phyloP scores from a whole-genome alignment of 2,113 vertebrate genomes.

The Willisornis vidua region DNA sequence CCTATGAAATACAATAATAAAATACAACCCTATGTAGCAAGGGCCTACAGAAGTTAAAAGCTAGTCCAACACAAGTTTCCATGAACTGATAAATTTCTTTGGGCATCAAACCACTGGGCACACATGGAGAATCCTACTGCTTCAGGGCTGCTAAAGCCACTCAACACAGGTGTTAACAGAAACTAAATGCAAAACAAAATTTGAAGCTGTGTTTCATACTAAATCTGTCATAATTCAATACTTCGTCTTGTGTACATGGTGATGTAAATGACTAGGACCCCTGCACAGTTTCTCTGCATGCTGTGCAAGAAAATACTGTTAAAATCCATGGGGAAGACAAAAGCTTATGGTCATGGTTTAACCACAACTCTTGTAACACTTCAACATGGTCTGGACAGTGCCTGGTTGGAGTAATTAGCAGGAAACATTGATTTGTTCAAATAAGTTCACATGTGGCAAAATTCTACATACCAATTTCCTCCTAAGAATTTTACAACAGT shows the following conservation, averaged over 20 bases:
- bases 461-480: not conserved
- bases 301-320: not conserved
- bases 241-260: not conserved
- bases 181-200: not conserved
- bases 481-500: not conserved
- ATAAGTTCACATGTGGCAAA: not conserved
- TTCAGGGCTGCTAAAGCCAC: not conserved
- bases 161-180: not conserved
- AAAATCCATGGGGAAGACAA: not conserved
- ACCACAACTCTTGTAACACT: not conserved
- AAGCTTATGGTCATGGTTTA: not conserved
- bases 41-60: not conserved
- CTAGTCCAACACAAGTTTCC: not conserved
- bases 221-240: not conserved
- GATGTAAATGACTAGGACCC: not conserved
- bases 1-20: not conserved
- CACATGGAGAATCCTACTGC: not conserved
- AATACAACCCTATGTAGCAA: not conserved
- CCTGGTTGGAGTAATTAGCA: not conserved
- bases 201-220: not conserved
- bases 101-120: not conserved
- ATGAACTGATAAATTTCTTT: not conserved
- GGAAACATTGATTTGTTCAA: not conserved
- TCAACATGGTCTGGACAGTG: not conserved
- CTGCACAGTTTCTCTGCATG: not conserved